Conservation (phyloP, 1,140 invertebrate genomes). For the Drosophila obscura region DNA sequence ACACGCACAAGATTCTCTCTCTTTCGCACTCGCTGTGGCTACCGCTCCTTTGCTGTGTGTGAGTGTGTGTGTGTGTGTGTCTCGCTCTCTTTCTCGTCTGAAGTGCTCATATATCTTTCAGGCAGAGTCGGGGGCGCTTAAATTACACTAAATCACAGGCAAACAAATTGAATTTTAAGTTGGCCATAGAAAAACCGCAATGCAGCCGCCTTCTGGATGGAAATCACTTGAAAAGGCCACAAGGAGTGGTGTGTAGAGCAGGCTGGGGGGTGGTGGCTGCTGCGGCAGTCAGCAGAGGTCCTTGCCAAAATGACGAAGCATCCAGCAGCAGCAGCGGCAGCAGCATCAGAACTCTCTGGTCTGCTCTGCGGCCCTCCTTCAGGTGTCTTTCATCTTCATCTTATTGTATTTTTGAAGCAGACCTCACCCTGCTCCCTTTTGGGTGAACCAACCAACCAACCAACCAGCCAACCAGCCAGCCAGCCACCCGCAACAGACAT, state of each 20-base stretch:
- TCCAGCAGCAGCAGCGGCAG: conserved; percentile 4
- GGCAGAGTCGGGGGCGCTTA: conserved; percentile 56
- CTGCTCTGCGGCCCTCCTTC: conserved; percentile 19
- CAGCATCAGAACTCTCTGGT: neutral
- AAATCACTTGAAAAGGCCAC: conserved; percentile 68
- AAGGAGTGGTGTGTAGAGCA: neutral
- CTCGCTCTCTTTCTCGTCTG: conserved; percentile 16
- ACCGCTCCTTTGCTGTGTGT: neutral
- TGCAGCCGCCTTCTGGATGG: conserved; percentile 66
- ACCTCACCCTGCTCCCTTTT: neutral
- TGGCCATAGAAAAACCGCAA: conserved; percentile 73
- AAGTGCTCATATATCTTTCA: conserved; percentile 74
- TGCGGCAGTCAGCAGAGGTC: conserved; percentile 30
- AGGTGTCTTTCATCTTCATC: conserved; percentile 80
- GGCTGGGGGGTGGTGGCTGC: neutral
- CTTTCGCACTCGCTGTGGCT: too few relatives aligned
- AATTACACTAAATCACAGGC: conserved; percentile 80
- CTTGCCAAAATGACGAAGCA: conserved; percentile 78
- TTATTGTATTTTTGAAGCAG: conserved; percentile 71
- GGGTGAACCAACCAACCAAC: neutral
- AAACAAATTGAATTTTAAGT: conserved; percentile 82
- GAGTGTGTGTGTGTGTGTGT: conserved; percentile 1
- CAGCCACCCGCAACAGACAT: conserved; percentile 60
- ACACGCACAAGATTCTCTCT: conserved; percentile 48
- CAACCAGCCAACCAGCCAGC: conserved; percentile 12